phyloP scores from a whole-genome alignment of 1,140 invertebrate species.

The Zaprionus kolodkinae region DNA sequence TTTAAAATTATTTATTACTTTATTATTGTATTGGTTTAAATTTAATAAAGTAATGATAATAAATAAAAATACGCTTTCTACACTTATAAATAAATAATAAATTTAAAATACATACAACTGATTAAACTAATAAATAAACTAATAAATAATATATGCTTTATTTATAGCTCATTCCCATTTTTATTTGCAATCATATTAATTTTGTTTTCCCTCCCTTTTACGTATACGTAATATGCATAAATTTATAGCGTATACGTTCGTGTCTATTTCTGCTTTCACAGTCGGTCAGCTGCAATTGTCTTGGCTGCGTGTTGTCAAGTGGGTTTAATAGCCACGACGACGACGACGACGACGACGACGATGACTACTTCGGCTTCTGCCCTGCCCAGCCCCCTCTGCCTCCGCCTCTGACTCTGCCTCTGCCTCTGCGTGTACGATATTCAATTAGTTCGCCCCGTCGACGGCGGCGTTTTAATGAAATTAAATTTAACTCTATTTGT shows the following conservation, averaged over 20 bases:
- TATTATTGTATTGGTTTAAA: no score
- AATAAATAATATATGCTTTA: no score
- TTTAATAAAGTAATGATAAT: no score
- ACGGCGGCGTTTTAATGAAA: constrained; percentile 64
- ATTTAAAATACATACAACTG: no score
- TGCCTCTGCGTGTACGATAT: constrained; percentile 56
- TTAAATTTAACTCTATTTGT: constrained; percentile 79
- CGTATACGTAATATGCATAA: neutral
- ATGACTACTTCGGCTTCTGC: neutral
- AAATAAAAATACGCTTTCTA: no score
- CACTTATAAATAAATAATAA: neutral
- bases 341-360: constrained; percentile 5
- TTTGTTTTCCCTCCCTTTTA: no score
- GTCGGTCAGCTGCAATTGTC: constrained; percentile 60
- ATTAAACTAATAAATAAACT: no score
- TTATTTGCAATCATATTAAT: neutral
- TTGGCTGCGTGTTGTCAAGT: constrained; percentile 72
- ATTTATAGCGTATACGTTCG: constrained; percentile 11
- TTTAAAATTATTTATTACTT: no score
- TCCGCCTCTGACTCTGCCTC: constrained; percentile 1
- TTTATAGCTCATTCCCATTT: neutral
- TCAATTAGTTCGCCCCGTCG: constrained; percentile 63
- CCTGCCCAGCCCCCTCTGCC: neutral
- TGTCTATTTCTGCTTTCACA: neutral
- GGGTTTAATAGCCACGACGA: constrained; percentile 56